A percentile compares a stretch with the other conserved stretches of the same genome.
Evolutionary conservation across 2,888 invertebrate species (phyloP).

Genomic region (Schrankia costaestrigalis): DNA sequence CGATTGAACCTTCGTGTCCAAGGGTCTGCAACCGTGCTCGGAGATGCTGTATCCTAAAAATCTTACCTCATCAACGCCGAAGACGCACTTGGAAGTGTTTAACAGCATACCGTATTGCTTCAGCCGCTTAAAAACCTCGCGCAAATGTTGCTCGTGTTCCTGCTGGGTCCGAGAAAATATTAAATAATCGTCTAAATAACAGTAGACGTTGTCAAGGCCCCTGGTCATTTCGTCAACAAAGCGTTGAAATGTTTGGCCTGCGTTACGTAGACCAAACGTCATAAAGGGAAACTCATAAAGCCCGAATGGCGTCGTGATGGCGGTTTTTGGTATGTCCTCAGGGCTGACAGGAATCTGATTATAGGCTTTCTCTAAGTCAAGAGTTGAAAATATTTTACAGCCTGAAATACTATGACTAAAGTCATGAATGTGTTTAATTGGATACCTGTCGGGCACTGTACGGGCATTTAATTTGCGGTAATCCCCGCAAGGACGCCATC

Average conservation of each 20-base stretch:
- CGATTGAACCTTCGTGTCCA: neutral
- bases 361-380: neutral
- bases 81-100: too few relatives aligned
- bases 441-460: too few relatives aligned
- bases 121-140: too few relatives aligned
- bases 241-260: neutral
- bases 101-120: too few relatives aligned
- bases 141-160: too few relatives aligned
- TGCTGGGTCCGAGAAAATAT: too few relatives aligned
- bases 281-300: slow-evolving; percentile 2
- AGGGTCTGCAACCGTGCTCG: neutral
- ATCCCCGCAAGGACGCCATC: slow-evolving; percentile 7
- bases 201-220: neutral
- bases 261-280: neutral
- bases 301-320: slow-evolving; percentile 2
- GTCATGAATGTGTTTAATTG: neutral
- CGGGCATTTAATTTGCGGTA: slow-evolving; percentile 1
- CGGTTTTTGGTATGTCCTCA: slow-evolving; percentile 1
- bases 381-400: neutral
- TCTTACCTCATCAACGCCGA: too few relatives aligned
- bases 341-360: too few relatives aligned
- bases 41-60: slow-evolving; percentile 1
- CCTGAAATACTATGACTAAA: neutral
- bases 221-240: too few relatives aligned
- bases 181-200: too few relatives aligned